Evolutionary conservation across 2,797 vertebrate genomes (phyloP).

Genomic region (Menidia menidia): DNA sequence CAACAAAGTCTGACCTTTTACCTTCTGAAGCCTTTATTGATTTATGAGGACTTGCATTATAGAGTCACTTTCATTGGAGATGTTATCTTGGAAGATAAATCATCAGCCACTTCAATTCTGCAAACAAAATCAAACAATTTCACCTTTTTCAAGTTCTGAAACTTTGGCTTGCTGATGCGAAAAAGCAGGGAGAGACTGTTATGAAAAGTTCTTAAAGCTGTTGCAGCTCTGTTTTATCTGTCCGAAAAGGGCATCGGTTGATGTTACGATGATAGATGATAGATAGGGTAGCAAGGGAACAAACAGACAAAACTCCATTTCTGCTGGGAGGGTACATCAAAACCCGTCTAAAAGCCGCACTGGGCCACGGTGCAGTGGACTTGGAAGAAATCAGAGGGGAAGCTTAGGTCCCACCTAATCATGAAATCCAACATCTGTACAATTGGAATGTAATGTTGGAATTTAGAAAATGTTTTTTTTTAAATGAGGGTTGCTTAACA

Average conservation of each 20-base stretch:
- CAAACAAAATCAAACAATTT: not conserved
- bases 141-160: not conserved
- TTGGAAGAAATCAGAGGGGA: not conserved
- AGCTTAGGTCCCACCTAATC: not conserved
- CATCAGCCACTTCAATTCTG: not conserved
- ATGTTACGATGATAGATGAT: not conserved
- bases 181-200: not conserved
- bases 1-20: not conserved
- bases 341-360: not conserved
- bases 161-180: not conserved
- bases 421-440: not conserved
- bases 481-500: not conserved
- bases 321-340: not conserved
- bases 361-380: not conserved
- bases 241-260: not conserved
- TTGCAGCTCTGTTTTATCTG: not conserved
- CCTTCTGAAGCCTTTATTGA: not conserved
- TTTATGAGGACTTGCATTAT: not conserved
- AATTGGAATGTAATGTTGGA: not conserved
- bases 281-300: not conserved
- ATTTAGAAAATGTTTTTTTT: not conserved
- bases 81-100: not conserved
- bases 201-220: not conserved
- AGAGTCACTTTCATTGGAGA: not conserved
- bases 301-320: not conserved